Conservation (phyloP, 1,140 invertebrate genomes). For the Dufourea novaeangliae region DNA sequence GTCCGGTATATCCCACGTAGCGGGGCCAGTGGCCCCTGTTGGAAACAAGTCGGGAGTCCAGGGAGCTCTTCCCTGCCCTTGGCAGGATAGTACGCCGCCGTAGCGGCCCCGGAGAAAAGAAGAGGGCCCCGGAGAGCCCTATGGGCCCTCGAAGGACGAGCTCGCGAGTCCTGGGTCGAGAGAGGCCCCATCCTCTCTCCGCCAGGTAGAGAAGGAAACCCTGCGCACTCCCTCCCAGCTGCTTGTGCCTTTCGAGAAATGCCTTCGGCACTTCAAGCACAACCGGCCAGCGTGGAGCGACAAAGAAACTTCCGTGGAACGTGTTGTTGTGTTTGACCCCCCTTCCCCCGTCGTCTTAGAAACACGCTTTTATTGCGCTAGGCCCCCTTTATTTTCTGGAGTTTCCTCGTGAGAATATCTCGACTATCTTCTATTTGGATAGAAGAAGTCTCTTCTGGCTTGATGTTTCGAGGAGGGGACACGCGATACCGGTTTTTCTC, state of each 20-base stretch:
- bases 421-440: too few species aligned
- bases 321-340: too few species aligned
- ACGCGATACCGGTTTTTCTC: too few species aligned
- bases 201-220: constrained; percentile 21
- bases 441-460: too few species aligned
- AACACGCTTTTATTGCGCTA: too few species aligned
- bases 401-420: too few species aligned
- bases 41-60: constrained; percentile 61
- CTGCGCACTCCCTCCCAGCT: too few species aligned
- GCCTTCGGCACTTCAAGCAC: neutral
- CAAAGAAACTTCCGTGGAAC: neutral
- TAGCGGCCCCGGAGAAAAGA: constrained; percentile 60
- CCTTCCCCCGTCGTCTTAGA: too few species aligned
- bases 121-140: constrained; percentile 35
- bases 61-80: constrained; percentile 60
- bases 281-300: neutral
- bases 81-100: constrained; percentile 43
- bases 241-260: constrained; percentile 24
- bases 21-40: constrained; percentile 78
- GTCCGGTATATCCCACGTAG: constrained; percentile 77
- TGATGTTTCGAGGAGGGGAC: too few species aligned
- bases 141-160: constrained; percentile 55
- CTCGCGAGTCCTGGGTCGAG: constrained; percentile 22
- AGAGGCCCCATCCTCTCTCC: neutral
- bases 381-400: too few species aligned